Percentiles rank a stretch among this genome's conserved stretches.
phyloP scores from a whole-genome alignment of 2,113 vertebrate genomes.

The Taurulus bubalis region DNA sequence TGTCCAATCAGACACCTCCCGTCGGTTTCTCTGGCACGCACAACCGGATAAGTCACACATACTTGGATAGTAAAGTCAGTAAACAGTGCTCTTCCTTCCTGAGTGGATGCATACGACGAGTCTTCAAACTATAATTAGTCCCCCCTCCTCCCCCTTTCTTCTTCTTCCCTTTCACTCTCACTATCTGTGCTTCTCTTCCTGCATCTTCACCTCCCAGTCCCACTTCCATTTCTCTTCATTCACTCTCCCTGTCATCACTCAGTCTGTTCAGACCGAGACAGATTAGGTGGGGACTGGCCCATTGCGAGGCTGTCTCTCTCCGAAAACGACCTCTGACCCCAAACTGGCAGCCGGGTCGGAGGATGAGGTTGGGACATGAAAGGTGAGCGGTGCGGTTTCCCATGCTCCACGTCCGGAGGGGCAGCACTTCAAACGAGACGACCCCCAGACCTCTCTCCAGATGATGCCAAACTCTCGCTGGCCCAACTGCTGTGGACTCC shows the following conservation, averaged over 20 bases:
- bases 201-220: constrained; percentile 30
- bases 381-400: constrained; percentile 71
- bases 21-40: constrained; percentile 56
- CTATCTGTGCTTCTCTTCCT: constrained; percentile 46
- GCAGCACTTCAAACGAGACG: constrained; percentile 72
- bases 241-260: constrained; percentile 47
- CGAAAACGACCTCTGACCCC: constrained; percentile 53
- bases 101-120: constrained; percentile 33
- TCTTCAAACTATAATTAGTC: constrained; percentile 61
- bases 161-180: constrained; percentile 43
- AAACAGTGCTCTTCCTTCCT: constrained; percentile 75
- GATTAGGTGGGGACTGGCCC: constrained; percentile 60
- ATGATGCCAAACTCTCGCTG: constrained; percentile 66
- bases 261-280: constrained; percentile 53
- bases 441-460: constrained; percentile 67
- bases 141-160: not conserved
- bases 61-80: constrained; percentile 69
- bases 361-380: constrained; percentile 66
- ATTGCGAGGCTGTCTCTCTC: constrained; percentile 44
- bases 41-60: constrained; percentile 67
- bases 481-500: constrained; percentile 48
- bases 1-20: constrained; percentile 61
- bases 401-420: constrained; percentile 71
- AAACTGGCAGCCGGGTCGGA: constrained; percentile 51
- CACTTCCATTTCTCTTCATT: constrained; percentile 22